Percentiles rank a stretch among this genome's conserved stretches.
These are phyloP conservation scores for Pheosia gnoma DNA, from an alignment of 2,888 invertebrate species.

Conservation along the genomic window DNA sequence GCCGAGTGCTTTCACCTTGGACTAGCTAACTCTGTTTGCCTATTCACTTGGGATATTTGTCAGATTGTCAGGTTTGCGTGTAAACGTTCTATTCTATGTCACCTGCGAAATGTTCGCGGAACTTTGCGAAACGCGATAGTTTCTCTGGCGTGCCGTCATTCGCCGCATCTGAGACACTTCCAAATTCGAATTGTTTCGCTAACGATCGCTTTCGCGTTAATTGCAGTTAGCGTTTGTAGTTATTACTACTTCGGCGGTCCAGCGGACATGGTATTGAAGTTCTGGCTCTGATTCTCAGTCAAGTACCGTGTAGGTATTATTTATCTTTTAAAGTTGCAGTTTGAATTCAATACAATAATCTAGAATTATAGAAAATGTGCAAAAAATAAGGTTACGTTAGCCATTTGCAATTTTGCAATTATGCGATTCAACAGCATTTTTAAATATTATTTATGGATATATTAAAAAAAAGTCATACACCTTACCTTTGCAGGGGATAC, in stretches of 20 bases:
- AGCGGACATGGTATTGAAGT: neutral
- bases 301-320: too few relatives aligned
- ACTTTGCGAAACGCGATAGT: conserved; percentile 25
- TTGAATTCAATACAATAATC: too few relatives aligned
- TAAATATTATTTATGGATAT: too few relatives aligned
- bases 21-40: conserved; percentile 33
- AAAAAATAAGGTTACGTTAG: too few relatives aligned
- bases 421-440: too few relatives aligned
- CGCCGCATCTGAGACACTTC: conserved; percentile 29
- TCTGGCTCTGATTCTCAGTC: too few relatives aligned
- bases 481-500: too few relatives aligned
- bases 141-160: conserved; percentile 26
- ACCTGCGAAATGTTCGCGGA: conserved; percentile 37
- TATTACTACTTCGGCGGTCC: neutral
- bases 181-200: conserved; percentile 31
- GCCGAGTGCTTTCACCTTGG: too few relatives aligned
- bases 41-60: conserved; percentile 50
- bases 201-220: conserved; percentile 30
- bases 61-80: conserved; percentile 50
- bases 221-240: conserved; percentile 26
- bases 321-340: too few relatives aligned
- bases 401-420: too few relatives aligned
- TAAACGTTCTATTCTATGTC: conserved; percentile 28
- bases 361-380: too few relatives aligned
- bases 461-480: too few relatives aligned